A percentile compares a stretch with the other conserved stretches of the same genome.
phyloP scores from a whole-genome alignment of 2,888 invertebrate genomes.

The Stegophylla sp. region DNA sequence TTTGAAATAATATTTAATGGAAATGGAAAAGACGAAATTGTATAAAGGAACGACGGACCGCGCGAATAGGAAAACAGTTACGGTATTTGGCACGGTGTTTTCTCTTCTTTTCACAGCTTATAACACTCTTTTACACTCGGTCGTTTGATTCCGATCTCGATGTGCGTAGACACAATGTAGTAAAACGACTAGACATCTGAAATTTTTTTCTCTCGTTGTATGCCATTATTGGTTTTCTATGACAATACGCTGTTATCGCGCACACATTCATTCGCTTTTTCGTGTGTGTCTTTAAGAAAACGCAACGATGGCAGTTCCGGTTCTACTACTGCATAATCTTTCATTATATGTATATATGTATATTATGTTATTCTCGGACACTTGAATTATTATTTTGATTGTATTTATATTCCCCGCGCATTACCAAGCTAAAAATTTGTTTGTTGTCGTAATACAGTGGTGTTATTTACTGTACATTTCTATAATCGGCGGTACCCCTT shows the following conservation, averaged over 20 bases:
- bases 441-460: slow-evolving; percentile 13
- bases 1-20: neutral
- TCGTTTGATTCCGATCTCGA: slow-evolving; percentile 5
- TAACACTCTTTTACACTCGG: neutral
- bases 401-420: no score
- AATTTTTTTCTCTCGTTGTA: neutral
- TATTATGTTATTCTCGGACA: no score
- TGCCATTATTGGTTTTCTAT: neutral
- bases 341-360: neutral
- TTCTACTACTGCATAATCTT: neutral
- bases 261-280: neutral
- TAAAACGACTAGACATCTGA: neutral
- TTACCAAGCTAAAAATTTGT: slow-evolving; percentile 17
- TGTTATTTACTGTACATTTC: neutral
- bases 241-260: neutral
- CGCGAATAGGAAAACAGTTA: slow-evolving; percentile 34
- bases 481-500: slow-evolving; percentile 13
- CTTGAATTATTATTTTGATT: no score
- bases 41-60: no score
- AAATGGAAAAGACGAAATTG: neutral
- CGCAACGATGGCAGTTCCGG: slow-evolving; percentile 20
- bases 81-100: slow-evolving; percentile 50
- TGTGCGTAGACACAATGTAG: neutral
- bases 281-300: neutral
- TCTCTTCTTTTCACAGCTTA: slow-evolving; percentile 14